These are phyloP conservation scores for Volucella bombylans DNA, from an alignment of 2,888 invertebrate species.

Conservation along the genomic window DNA sequence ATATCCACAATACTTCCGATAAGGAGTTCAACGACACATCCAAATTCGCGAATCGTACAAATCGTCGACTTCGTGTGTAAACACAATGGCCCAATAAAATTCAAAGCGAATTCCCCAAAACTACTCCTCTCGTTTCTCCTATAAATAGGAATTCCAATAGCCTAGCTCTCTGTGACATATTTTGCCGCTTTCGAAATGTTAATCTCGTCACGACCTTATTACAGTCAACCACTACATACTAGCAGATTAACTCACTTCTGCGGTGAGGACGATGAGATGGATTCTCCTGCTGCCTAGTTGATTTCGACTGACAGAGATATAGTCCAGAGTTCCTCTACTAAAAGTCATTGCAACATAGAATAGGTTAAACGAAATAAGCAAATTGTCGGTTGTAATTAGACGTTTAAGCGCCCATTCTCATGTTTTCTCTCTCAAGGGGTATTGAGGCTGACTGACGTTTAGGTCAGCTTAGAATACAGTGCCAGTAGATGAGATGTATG, in stretches of 20 bases:
- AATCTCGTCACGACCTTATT: conserved; percentile 69
- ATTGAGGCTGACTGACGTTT: conserved; percentile 47
- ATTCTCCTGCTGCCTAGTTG: conserved; percentile 23
- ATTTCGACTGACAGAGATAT: conserved; percentile 11
- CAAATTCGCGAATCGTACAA: conserved; percentile 33
- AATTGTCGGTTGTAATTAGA: conserved; percentile 70
- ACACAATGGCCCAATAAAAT: conserved; percentile 54
- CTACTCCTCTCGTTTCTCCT: conserved; percentile 24
- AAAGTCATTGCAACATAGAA: conserved; percentile 57
- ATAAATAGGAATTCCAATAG: conserved; percentile 65
- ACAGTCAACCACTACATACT: conserved; percentile 40
- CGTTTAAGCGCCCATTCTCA: conserved; percentile 52
- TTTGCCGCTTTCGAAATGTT: conserved; percentile 56
- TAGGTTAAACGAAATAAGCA: conserved; percentile 66
- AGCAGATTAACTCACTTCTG: conserved; percentile 48
- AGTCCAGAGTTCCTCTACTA: conserved; percentile 43
- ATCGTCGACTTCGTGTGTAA: conserved; percentile 59
- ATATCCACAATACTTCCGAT: conserved; percentile 52
- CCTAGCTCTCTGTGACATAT: conserved; percentile 13
- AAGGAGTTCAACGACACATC: conserved; percentile 42
- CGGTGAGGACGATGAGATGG: conserved; percentile 29
- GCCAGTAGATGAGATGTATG: conserved; percentile 26
- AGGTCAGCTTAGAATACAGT: conserved; percentile 38
- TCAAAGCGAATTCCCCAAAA: conserved; percentile 42
- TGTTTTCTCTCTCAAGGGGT: conserved; percentile 44